Conservation (phyloP, 1,140 invertebrate genomes). For the Lysiphlebus fabarum region DNA sequence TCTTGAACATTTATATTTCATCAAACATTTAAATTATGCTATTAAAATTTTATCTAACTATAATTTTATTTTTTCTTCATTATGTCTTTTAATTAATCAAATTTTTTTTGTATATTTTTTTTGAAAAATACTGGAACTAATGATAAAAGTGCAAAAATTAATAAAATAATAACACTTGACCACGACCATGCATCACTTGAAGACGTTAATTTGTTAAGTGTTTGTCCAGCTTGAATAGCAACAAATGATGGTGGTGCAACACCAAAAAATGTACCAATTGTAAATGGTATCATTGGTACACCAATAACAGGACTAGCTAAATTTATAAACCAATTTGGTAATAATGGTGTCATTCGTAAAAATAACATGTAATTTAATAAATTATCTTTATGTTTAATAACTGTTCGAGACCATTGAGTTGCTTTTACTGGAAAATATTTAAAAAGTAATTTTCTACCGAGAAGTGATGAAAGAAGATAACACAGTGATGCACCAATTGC, state of each 20-base stretch:
- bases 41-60: too few relatives aligned
- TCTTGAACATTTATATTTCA: too few relatives aligned
- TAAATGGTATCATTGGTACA: conserved; percentile 89
- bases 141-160: conserved; percentile 76
- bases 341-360: conserved; percentile 92
- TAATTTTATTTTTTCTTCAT: too few relatives aligned
- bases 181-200: conserved; percentile 87
- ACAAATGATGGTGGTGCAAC: conserved; percentile 97
- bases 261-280: conserved; percentile 88
- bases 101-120: conserved; percentile 74
- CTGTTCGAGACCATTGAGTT: conserved; percentile 77
- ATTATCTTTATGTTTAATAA: conserved; percentile 80
- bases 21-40: too few relatives aligned
- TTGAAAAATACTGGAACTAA: conserved; percentile 91
- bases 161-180: conserved; percentile 77
- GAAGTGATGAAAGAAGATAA: conserved; percentile 86
- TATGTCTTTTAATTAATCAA: conserved; percentile 63
- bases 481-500: conserved; percentile 93
- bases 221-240: conserved; percentile 95
- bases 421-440: conserved; percentile 89
- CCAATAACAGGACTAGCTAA: conserved; percentile 94
- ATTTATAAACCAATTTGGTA: conserved; percentile 99
- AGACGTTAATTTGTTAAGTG: conserved; percentile 87
- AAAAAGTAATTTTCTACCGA: conserved; percentile 80
- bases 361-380: conserved; percentile 97